Evolutionary conservation across 2,113 vertebrate species (phyloP).

Genomic region (Ancistrus triradiatus): DNA sequence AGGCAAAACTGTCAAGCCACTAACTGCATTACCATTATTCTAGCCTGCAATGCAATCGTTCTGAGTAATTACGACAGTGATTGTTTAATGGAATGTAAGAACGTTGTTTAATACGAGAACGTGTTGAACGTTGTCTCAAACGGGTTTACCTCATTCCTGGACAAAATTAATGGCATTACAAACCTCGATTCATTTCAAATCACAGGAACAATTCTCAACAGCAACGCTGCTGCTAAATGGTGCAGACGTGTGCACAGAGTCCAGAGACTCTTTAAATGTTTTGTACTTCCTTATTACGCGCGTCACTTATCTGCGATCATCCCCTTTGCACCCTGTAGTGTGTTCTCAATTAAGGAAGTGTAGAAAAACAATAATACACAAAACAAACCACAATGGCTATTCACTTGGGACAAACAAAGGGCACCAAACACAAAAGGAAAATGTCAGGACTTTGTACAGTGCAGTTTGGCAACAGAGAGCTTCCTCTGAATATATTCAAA

Average conservation of each 20-base stretch:
- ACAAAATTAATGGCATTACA: background rate
- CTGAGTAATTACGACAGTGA: background rate
- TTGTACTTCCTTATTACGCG: conserved; percentile 11
- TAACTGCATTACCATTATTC: conserved; percentile 1
- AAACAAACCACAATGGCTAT: conserved; percentile 5
- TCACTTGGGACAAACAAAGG: conserved; percentile 6
- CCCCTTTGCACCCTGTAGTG: conserved; percentile 37
- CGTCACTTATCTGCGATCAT: background rate
- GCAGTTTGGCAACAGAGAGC: conserved; percentile 45
- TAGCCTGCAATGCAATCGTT: background rate
- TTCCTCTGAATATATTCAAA: conserved; percentile 23
- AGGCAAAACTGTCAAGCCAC: conserved; percentile 16
- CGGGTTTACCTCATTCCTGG: too few species aligned
- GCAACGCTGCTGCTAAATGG: conserved; percentile 28
- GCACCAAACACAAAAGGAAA: conserved; percentile 4
- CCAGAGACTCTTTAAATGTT: background rate
- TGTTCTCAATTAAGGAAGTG: conserved; percentile 25
- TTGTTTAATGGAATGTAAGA: conserved; percentile 18
- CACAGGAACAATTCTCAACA: conserved; percentile 32
- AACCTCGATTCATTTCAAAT: too few species aligned
- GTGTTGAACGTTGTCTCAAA: background rate
- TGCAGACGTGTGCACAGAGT: background rate
- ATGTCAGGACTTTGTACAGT: conserved; percentile 14
- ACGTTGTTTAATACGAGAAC: background rate
- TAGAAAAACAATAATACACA: too few species aligned